Evolutionary conservation across 1,140 invertebrate genomes (phyloP).

Genomic region (Drosophila ironensis): DNA sequence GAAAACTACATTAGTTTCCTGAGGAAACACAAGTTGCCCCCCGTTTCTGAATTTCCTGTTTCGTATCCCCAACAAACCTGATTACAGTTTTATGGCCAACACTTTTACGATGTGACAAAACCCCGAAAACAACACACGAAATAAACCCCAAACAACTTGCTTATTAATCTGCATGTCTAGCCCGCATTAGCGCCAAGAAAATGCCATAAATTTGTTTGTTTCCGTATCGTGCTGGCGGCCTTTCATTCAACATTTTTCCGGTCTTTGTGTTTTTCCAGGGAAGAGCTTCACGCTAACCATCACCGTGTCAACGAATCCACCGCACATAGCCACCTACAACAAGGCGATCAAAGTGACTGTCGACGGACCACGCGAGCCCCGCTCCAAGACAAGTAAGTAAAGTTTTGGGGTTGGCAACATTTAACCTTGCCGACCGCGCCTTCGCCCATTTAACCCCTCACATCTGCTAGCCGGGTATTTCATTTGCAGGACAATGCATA

Average conservation of each 20-base stretch:
- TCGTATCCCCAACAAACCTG: background rate
- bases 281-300: conserved; percentile 99
- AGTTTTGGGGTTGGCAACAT: background rate
- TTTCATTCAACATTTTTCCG: background rate
- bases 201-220: conserved; percentile 53
- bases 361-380: conserved; percentile 98
- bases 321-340: conserved; percentile 97
- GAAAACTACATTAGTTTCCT: background rate
- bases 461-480: conserved; percentile 1
- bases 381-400: conserved; percentile 98
- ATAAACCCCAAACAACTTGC: conserved; percentile 7
- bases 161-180: conserved; percentile 33
- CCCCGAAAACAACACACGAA: conserved; percentile 6
- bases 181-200: conserved; percentile 17
- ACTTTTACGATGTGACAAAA: conserved; percentile 70
- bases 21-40: background rate
- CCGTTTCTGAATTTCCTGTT: background rate
- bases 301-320: conserved; percentile 94
- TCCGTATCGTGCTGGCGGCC: background rate
- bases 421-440: background rate
- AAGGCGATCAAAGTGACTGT: conserved; percentile 99
- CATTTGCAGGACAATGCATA: conserved; percentile 53
- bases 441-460: background rate
- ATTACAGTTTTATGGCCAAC: conserved; percentile 24
- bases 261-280: conserved; percentile 85